Conservation (phyloP, 1,140 invertebrate species). For the Pseudomyrmex dendroicus region DNA sequence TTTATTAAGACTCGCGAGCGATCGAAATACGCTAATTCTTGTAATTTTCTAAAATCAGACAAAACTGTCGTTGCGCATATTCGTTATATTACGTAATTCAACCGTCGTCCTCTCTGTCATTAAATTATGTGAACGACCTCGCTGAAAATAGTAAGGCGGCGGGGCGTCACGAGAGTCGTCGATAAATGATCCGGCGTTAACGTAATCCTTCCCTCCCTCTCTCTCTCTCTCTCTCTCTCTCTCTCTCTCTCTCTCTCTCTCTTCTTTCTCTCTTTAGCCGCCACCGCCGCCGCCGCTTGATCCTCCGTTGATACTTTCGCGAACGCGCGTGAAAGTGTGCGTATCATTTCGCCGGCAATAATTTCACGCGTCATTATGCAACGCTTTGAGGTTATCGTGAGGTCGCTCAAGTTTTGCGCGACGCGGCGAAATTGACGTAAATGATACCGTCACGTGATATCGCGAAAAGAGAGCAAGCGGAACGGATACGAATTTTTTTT, state of each 20-base stretch:
- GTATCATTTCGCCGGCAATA: conserved; percentile 33
- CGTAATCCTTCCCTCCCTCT: conserved; percentile 1
- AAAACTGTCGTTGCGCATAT: background rate
- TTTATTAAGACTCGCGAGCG: too few relatives aligned
- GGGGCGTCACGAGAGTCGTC: conserved; percentile 29
- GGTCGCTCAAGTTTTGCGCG: conserved; percentile 12
- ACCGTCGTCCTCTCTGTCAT: background rate
- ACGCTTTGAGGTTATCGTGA: conserved; percentile 44
- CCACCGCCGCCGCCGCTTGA: background rate
- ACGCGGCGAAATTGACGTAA: conserved; percentile 31
- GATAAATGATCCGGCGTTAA: conserved; percentile 45
- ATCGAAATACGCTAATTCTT: conserved; percentile 7
- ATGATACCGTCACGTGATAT: conserved; percentile 26
- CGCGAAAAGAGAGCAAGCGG: conserved; percentile 6
- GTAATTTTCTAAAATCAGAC: background rate
- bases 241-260: background rate
- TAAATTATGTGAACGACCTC: conserved; percentile 40
- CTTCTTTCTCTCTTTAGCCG: too few relatives aligned
- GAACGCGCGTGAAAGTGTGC: conserved; percentile 14
- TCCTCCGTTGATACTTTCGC: conserved; percentile 27
- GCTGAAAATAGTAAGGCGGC: conserved; percentile 42
- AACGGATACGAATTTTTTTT: background rate
- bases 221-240: too few relatives aligned
- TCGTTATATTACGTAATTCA: conserved; percentile 12
- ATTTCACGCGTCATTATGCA: conserved; percentile 43